Percentiles rank a stretch among this genome's conserved stretches.
These are phyloP conservation scores for Malurus elegans DNA, from an alignment of 2,113 vertebrate genomes.

Conservation along the genomic window DNA sequence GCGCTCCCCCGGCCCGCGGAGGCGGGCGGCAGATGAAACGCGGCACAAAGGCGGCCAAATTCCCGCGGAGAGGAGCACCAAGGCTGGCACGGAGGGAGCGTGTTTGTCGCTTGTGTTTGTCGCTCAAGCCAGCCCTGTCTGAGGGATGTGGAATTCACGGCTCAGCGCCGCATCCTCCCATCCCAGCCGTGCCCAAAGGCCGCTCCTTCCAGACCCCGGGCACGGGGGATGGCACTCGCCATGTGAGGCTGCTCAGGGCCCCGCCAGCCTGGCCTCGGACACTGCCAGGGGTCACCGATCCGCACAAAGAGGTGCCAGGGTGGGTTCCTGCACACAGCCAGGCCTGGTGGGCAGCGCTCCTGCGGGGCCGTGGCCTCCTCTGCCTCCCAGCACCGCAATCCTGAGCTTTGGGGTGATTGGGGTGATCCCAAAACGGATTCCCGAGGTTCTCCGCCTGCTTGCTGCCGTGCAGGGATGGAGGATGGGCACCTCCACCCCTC, in stretches of 20 bases:
- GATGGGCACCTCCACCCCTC: neutral
- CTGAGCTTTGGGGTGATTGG: neutral
- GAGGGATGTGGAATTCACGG: accelerated
- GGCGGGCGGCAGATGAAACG: neutral
- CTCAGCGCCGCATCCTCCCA: neutral
- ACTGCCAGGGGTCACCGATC: neutral
- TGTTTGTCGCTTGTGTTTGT: neutral
- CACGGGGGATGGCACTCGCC: accelerated
- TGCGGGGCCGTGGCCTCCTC: neutral
- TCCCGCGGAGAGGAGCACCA: neutral
- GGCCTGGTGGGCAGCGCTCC: neutral
- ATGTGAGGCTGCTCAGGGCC: accelerated
- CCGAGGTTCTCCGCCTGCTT: neutral
- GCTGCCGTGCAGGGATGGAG: accelerated
- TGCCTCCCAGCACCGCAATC: neutral
- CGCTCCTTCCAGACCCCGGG: accelerated
- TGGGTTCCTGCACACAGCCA: accelerated
- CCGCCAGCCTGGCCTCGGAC: neutral
- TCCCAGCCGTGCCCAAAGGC: neutral
- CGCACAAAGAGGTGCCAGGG: neutral
- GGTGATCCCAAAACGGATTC: neutral
- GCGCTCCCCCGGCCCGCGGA: neutral
- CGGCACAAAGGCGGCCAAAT: neutral
- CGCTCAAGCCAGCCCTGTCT: neutral
- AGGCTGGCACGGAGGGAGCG: accelerated